Conservation (phyloP, 1,140 invertebrate species). For the Triops longicaudatus region DNA sequence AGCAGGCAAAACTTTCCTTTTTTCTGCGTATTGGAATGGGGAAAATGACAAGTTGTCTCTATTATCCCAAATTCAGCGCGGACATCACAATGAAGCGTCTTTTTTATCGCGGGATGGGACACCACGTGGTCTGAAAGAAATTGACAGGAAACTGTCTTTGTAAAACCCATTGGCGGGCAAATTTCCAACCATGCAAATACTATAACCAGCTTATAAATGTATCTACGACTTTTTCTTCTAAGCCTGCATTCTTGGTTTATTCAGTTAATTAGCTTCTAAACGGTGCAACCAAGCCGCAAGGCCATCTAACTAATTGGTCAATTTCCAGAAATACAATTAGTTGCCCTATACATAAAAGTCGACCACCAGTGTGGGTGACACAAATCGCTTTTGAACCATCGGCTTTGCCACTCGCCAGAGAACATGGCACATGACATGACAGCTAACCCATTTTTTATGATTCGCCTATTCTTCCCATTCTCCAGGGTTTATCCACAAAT, state of each 20-base stretch:
- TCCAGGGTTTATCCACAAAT: constrained; percentile 3
- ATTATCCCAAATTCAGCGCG: neutral
- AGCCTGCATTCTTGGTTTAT: too few relatives aligned
- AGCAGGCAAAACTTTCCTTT: neutral
- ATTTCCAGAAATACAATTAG: constrained; percentile 3
- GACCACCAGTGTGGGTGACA: neutral
- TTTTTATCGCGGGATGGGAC: too few relatives aligned
- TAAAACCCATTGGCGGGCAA: too few relatives aligned
- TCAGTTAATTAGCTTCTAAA: too few relatives aligned
- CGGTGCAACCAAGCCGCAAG: neutral
- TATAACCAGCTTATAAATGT: too few relatives aligned
- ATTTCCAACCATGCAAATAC: too few relatives aligned
- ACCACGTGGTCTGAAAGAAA: too few relatives aligned
- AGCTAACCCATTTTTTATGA: constrained; percentile 3
- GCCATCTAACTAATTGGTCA: neutral
- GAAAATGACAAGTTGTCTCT: constrained; percentile 1
- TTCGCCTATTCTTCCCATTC: neutral
- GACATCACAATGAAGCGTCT: neutral
- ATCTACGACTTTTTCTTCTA: too few relatives aligned
- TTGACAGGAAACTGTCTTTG: too few relatives aligned
- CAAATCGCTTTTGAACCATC: constrained; percentile 9
- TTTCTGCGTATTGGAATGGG: neutral
- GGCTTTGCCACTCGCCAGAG: neutral
- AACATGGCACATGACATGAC: constrained; percentile 14
- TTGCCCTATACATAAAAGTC: constrained; percentile 8